Evolutionary conservation across 2,113 vertebrate species (phyloP).

Genomic region (Scophthalmus maximus): DNA sequence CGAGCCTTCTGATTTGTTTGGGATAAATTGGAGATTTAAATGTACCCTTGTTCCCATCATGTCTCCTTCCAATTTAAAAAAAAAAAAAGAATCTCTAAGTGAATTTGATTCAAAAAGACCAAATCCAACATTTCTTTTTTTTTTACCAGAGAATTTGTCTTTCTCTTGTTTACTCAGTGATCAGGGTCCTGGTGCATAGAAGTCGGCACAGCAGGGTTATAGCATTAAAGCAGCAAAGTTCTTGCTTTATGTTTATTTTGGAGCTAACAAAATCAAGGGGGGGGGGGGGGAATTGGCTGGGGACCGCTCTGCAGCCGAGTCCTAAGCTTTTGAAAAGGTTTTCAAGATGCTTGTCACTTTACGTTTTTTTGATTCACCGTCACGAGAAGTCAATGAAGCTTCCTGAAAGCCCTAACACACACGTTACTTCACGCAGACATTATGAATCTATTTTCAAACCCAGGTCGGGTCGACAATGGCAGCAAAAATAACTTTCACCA

Average conservation of each 20-base stretch:
- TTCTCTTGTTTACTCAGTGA: constrained; percentile 1
- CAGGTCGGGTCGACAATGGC: background rate
- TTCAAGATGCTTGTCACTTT: constrained; percentile 20
- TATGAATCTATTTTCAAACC: constrained; percentile 29
- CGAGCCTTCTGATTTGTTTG: too few species aligned
- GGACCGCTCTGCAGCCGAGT: background rate
- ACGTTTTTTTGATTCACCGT: constrained; percentile 1
- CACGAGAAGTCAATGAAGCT: constrained; percentile 13
- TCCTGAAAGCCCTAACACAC: constrained; percentile 3
- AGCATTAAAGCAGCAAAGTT: constrained; percentile 12
- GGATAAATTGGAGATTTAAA: background rate
- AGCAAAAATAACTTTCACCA: constrained; percentile 24
- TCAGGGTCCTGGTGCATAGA: background rate
- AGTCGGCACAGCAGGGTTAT: background rate
- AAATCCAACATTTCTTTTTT: background rate
- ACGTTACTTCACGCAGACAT: background rate
- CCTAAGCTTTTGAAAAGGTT: background rate
- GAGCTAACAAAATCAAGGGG: constrained; percentile 4
- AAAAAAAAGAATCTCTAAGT: too few species aligned
- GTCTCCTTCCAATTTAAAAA: too few species aligned
- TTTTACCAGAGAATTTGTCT: background rate
- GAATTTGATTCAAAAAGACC: background rate
- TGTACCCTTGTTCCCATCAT: background rate
- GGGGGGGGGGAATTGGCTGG: constrained; percentile 1
- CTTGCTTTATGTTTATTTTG: constrained; percentile 8